A percentile compares a stretch with the other conserved stretches of the same genome.
Conservation (phyloP, 2,113 vertebrate species). For the Antennarius striatus region DNA sequence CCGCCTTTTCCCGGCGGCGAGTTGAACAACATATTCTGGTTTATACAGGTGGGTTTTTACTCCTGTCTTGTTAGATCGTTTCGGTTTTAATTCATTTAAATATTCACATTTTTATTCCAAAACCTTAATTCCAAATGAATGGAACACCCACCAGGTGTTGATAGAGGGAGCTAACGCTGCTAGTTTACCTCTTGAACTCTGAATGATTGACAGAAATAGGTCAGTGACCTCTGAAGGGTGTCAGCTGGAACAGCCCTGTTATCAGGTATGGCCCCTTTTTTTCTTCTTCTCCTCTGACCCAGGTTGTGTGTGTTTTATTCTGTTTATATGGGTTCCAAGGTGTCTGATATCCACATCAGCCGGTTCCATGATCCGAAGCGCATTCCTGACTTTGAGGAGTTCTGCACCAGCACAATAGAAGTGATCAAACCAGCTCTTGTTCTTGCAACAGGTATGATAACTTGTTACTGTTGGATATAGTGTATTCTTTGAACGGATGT, state of each 20-base stretch:
- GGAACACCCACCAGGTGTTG: too few relatives aligned
- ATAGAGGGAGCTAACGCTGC: too few relatives aligned
- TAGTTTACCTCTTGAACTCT: conserved; percentile 11
- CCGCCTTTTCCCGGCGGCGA: conserved; percentile 76
- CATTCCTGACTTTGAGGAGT: conserved; percentile 89
- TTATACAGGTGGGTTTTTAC: conserved; percentile 81
- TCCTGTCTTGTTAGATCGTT: too few relatives aligned
- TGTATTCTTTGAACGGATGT: too few relatives aligned
- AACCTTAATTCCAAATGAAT: too few relatives aligned
- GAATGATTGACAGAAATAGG: conserved; percentile 61
- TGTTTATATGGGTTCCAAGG: conserved; percentile 59
- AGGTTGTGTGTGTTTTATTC: not conserved
- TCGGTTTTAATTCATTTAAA: not conserved
- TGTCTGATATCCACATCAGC: conserved; percentile 97
- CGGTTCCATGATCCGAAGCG: conserved; percentile 87
- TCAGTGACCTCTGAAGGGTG: conserved; percentile 47
- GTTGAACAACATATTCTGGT: conserved; percentile 83
- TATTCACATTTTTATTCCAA: too few relatives aligned
- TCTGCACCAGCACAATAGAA: conserved; percentile 90
- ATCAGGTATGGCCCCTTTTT: not conserved
- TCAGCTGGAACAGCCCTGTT: conserved; percentile 20
- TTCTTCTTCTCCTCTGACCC: too few relatives aligned
- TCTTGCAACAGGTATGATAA: conserved; percentile 89
- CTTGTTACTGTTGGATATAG: too few relatives aligned
- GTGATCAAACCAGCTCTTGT: conserved; percentile 90